A percentile compares a stretch with the other conserved stretches of the same genome.
These are phyloP conservation scores for Setophaga kirtlandii DNA, from an alignment of 2,113 vertebrate genomes.

Conservation along the genomic window DNA sequence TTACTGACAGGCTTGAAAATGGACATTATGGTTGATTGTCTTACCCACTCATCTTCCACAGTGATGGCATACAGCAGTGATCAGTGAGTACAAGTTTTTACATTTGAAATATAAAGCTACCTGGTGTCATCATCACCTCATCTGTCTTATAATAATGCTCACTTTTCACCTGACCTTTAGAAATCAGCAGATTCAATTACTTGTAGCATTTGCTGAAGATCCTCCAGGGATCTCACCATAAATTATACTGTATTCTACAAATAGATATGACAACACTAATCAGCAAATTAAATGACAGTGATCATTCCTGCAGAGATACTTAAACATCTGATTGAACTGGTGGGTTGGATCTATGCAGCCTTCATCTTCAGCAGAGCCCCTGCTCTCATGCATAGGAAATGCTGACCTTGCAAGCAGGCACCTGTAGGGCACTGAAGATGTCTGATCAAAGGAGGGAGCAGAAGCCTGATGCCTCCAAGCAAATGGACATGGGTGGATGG, in stretches of 20 bases:
- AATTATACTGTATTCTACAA: constrained; percentile 49
- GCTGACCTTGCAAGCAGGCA: constrained; percentile 37
- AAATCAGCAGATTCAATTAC: constrained; percentile 61
- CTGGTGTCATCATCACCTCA: background rate
- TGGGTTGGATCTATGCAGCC: background rate
- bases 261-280: constrained; percentile 57
- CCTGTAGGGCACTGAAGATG: background rate
- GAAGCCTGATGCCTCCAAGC: background rate
- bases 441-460: background rate
- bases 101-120: background rate
- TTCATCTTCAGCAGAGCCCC: background rate
- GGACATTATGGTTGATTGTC: background rate
- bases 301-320: constrained; percentile 49
- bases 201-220: constrained; percentile 48
- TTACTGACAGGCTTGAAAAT: background rate
- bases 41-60: background rate
- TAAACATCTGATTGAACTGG: constrained; percentile 26
- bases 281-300: constrained; percentile 50
- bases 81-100: background rate
- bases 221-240: constrained; percentile 25
- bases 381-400: background rate
- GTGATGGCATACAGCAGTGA: background rate
- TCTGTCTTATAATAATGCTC: background rate
- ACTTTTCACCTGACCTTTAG: constrained; percentile 30
- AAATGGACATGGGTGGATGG: background rate